Conservation (phyloP, 1,140 invertebrate genomes). For the Neocloeon triangulifer region DNA sequence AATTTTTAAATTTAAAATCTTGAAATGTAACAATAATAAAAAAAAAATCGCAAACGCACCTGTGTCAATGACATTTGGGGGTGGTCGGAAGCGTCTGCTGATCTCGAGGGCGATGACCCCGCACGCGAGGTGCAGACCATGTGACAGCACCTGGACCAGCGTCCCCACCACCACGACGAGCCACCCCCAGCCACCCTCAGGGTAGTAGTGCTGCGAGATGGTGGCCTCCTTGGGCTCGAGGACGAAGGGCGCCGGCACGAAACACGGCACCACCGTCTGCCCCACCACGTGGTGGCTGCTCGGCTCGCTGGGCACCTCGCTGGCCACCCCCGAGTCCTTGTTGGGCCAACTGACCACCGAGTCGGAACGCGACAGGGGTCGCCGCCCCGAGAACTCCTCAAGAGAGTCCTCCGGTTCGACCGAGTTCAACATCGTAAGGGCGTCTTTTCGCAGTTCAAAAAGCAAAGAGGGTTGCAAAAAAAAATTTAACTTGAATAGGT, state of each 20-base stretch:
- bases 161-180: slow-evolving; percentile 26
- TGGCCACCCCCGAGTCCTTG: slow-evolving; percentile 3
- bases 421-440: too few relatives aligned
- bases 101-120: slow-evolving; percentile 18
- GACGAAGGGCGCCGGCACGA: slow-evolving; percentile 9
- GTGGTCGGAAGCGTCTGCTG: slow-evolving; percentile 10
- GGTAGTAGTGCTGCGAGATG: slow-evolving; percentile 34
- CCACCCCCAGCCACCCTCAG: slow-evolving; percentile 45
- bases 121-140: slow-evolving; percentile 23
- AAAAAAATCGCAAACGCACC: slow-evolving; percentile 10
- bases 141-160: slow-evolving; percentile 24
- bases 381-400: not conserved
- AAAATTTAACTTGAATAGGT: too few relatives aligned
- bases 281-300: not conserved
- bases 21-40: not conserved
- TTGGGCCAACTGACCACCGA: slow-evolving; percentile 1
- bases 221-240: slow-evolving; percentile 10
- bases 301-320: slow-evolving; percentile 7
- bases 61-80: slow-evolving; percentile 9
- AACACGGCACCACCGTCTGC: slow-evolving; percentile 5
- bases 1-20: not conserved
- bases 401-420: not conserved
- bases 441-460: too few relatives aligned
- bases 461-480: too few relatives aligned
- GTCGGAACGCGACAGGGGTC: not conserved